Evolutionary conservation across 2,113 vertebrate genomes (phyloP), one percentile per base, ranked within the genome.

Genomic region (Ageneiosus marmoratus): DNA sequence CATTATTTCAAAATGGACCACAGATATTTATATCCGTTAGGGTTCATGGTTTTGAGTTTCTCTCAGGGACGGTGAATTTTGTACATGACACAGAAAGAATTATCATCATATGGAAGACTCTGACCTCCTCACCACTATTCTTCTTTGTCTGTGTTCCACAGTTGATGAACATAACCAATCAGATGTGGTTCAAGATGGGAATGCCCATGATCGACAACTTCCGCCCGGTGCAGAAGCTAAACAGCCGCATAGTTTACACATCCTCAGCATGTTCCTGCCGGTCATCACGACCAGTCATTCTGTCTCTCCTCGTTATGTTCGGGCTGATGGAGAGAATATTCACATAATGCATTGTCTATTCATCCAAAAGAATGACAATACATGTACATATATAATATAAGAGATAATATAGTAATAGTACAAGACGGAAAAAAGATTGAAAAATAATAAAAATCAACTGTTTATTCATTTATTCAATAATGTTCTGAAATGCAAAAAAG

Each of bases 151-250:
- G 53, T 86, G 8, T 27, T 29, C 63, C 69, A 55, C 88, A 95
- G 94, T 85, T 95, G 85, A 85, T 85, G 37, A 84, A 76, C 0
- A 13, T 94, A 16, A 85, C 86, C 27, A 65, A 84, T 46, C 90
- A 93, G 91, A 91, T 92, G 81, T 88, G 76, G 7, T 94, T 93
- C 67, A 84, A 89, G 87, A 92, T 89, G 0, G 93, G 91, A 24
- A 88, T 90, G 62, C 91, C 91, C 24, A 93, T 95, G 93, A 89
- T 32, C 0, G 88, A 91, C 85, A 93, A 89, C 89, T 94, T 93
- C 90, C 91, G 93, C 65, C 93, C 93, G 0, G 88, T 91, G 0
- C 94, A 94, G 89, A 91, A 89, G 48, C 88, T 94, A 77, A 92
- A 94, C 1, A 91, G 90, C 51, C 90, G 93, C 41, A 85, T 90